Percentiles rank a stretch among this genome's conserved stretches.
Evolutionary conservation across 2,797 vertebrate species (phyloP).

Genomic region (Apogon talboti): DNA sequence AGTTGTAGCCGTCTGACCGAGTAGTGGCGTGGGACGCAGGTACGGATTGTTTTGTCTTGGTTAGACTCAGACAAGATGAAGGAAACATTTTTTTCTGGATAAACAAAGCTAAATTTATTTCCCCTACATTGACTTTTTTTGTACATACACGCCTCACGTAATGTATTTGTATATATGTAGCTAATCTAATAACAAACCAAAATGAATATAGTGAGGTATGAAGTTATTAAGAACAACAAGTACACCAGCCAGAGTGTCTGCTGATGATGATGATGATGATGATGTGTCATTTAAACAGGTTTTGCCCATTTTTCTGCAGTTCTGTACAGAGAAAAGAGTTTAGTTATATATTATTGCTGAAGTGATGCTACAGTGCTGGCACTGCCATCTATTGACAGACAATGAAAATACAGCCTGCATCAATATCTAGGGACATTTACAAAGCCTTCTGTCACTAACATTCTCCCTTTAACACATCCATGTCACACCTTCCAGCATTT

Average conservation of each 20-base stretch:
- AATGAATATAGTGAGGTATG: conserved; percentile 61
- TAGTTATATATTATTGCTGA: conserved; percentile 74
- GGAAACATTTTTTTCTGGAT: conserved; percentile 74
- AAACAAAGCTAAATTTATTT: conserved; percentile 43
- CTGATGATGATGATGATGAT: not conserved
- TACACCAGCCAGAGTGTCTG: conserved; percentile 12
- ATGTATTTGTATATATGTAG: conserved; percentile 61
- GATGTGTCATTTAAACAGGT: conserved; percentile 25
- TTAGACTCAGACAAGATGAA: conserved; percentile 73
- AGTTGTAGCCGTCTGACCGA: conserved; percentile 15
- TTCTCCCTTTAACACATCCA: conserved; percentile 20
- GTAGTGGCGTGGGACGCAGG: conserved; percentile 46
- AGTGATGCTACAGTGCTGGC: conserved; percentile 84
- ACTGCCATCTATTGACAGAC: conserved; percentile 84
- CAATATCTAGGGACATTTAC: conserved; percentile 62
- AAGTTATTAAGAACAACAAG: conserved; percentile 23
- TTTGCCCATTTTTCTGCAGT: conserved; percentile 58
- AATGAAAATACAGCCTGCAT: conserved; percentile 75
- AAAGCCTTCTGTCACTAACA: conserved; percentile 12
- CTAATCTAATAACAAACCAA: conserved; percentile 52
- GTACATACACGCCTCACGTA: conserved; percentile 65
- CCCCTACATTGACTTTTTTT: conserved; percentile 37
- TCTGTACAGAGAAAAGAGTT: conserved; percentile 69
- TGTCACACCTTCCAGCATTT: conserved; percentile 20
- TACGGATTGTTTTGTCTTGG: conserved; percentile 57